These are phyloP conservation scores for Eupithecia insigniata DNA, from an alignment of 2,888 invertebrate species.

Conservation along the genomic window DNA sequence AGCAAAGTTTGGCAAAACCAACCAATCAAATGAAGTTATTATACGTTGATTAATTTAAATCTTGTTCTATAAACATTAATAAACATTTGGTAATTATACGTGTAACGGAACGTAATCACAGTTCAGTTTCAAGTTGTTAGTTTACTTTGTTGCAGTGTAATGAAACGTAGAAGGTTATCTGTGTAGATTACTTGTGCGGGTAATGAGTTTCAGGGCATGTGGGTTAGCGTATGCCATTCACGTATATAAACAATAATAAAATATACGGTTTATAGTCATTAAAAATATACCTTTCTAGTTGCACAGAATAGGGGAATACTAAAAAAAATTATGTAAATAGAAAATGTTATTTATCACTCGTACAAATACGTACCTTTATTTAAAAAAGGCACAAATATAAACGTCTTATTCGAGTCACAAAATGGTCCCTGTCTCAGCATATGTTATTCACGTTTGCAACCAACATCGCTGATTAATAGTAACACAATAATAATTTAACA, in stretches of 20 bases:
- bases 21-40: constrained; percentile 62
- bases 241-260: background rate
- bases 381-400: too few relatives aligned
- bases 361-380: too few relatives aligned
- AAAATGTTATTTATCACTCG: too few relatives aligned
- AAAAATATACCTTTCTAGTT: background rate
- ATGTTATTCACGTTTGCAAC: too few relatives aligned
- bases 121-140: constrained; percentile 46
- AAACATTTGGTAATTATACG: constrained; percentile 68
- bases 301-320: background rate
- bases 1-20: constrained; percentile 48
- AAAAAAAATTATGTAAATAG: background rate
- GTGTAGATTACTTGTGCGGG: background rate
- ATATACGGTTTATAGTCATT: background rate
- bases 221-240: background rate
- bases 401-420: too few relatives aligned
- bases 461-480: too few relatives aligned
- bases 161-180: constrained; percentile 25
- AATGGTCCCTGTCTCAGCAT: too few relatives aligned
- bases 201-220: constrained; percentile 2
- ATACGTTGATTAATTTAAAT: constrained; percentile 66
- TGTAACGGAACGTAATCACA: constrained; percentile 59
- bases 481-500: too few relatives aligned
- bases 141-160: constrained; percentile 43
- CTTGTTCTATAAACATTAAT: constrained; percentile 63